Base-by-base conservation (phyloP, 2,888 invertebrate species). In the Hoplodrina blanda region DNA sequence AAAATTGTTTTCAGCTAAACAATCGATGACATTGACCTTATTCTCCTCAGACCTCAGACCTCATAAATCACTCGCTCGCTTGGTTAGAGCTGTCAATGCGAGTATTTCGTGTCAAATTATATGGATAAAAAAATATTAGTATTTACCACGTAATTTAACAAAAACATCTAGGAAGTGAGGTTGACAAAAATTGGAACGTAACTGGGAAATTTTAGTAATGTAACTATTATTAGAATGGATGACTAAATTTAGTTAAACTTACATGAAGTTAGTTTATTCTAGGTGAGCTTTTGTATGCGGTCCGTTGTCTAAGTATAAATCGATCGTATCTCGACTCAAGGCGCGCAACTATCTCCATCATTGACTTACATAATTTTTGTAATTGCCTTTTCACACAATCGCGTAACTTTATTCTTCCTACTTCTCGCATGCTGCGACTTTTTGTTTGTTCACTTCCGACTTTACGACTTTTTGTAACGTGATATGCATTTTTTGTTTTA, bases 361-460 rank as follows among this genome's bases (percentile, higher is more conserved):
- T 89, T 89, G 88, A 80, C 85, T 94, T 95, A 93, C 88, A 91
- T 94, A 92, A 94, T 91, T 87, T 88, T 86, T 86, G 88, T 93
- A 94, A 94, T 93, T 92, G 90, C 90, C 88, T 91, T 92, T 93
- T 93, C 93, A 91, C 93, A 94, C 90, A 91, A 88, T 86, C 90
- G 89, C 89, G 90, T 90, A 89, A 89, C 85, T 81, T 74, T 76
- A 68, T 89, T 92, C 94, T 94, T 95, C 93, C 93, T 93, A 87
- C 83, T 89, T 92, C 90, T 90, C 86, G 88, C 85, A 88, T 85
- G 87, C 82, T 83, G 82, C 69, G 75, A 66, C 73, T 85, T 88
- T 86, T 87, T 87, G 87, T 86, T 73, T 78, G 68, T 85, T 76
- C 82, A 88, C 89, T 92, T 93, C 94, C 92, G 91, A 78, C 77